These are phyloP conservation scores for Ibidorhyncha struthersii DNA, from an alignment of 2,113 vertebrate species.

Conservation along the genomic window DNA sequence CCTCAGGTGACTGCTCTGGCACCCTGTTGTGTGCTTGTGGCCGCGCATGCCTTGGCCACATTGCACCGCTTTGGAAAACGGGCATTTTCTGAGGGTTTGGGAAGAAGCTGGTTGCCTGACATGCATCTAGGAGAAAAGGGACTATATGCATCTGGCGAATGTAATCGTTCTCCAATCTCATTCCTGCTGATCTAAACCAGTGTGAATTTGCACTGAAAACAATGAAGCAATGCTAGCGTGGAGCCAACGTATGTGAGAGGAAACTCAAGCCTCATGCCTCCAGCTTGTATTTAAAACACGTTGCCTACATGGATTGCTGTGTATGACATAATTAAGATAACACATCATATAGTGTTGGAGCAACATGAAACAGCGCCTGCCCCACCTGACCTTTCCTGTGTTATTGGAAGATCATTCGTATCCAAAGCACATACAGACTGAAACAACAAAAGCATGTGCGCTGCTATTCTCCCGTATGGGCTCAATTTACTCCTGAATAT, in stretches of 20 bases:
- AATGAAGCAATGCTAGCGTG: not conserved
- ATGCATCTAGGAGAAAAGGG: not conserved
- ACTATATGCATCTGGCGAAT: not conserved
- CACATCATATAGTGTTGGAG: not conserved
- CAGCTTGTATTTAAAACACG: not conserved
- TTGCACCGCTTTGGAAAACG: accelerated
- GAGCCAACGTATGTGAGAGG: not conserved
- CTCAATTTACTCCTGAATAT: not conserved
- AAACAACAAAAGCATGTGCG: not conserved
- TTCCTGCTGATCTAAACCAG: not conserved
- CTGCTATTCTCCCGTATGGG: not conserved
- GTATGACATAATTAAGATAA: not conserved
- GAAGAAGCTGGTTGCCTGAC: not conserved
- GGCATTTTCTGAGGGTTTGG: not conserved
- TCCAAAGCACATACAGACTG: not conserved
- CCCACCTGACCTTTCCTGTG: not conserved
- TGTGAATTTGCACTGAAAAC: not conserved
- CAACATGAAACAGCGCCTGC: not conserved
- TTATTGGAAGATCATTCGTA: not conserved
- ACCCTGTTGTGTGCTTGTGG: not conserved
- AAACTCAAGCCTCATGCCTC: not conserved
- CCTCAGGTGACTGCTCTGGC: not conserved
- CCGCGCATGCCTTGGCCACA: not conserved
- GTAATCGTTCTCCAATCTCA: not conserved
- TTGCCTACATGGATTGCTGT: not conserved